Percentiles rank a stretch among this genome's conserved stretches.
Conservation (phyloP, 2,888 invertebrate genomes). For the Dinocampus coccinellae region DNA sequence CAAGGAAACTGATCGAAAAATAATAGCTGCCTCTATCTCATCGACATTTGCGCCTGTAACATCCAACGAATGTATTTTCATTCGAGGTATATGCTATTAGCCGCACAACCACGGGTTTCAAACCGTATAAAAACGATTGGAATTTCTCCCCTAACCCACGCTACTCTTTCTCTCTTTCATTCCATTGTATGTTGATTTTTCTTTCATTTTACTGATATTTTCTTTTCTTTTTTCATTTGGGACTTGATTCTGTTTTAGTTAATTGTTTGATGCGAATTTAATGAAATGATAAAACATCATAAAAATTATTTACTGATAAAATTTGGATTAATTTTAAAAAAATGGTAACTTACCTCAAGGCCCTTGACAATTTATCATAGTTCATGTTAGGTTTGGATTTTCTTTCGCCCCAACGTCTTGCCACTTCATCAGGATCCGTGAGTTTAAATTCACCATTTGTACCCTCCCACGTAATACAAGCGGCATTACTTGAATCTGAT, state of each 20-base stretch:
- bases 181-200: not conserved
- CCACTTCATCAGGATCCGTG: constrained; percentile 98
- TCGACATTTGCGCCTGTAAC: constrained; percentile 14
- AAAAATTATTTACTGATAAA: too few species aligned
- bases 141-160: constrained; percentile 51
- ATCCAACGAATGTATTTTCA: not conserved
- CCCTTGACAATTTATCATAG: constrained; percentile 98
- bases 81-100: not conserved
- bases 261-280: too few species aligned
- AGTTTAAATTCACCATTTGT: constrained; percentile 99
- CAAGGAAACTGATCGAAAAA: constrained; percentile 68
- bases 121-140: constrained; percentile 53
- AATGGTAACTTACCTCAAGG: constrained; percentile 81
- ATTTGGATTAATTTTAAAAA: not conserved
- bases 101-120: not conserved
- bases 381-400: constrained; percentile 99
- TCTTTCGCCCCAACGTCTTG: constrained; percentile 97
- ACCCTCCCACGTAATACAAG: constrained; percentile 99
- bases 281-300: too few species aligned
- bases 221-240: constrained; percentile 23
- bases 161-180: constrained; percentile 24
- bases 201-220: constrained; percentile 4
- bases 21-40: constrained; percentile 59
- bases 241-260: not conserved
- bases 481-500: constrained; percentile 94